A percentile compares a stretch with the other conserved stretches of the same genome.
Conservation (phyloP, 2,888 invertebrate species). For the Lissonota sp. region DNA sequence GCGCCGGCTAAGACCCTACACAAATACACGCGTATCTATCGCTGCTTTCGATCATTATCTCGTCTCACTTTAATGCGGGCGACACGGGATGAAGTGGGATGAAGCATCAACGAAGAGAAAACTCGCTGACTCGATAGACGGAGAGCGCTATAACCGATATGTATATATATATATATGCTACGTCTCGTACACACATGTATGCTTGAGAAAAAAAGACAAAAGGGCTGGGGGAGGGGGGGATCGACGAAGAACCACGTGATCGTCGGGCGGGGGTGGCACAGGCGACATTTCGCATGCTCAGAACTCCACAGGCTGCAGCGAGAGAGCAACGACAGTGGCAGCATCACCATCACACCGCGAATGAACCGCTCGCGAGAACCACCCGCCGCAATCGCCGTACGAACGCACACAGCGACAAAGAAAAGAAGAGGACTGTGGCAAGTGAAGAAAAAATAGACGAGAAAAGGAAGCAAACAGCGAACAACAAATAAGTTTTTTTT, state of each 20-base stretch:
- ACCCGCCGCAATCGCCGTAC: conserved; percentile 16
- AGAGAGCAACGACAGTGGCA: conserved; percentile 15
- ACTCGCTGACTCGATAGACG: conserved; percentile 11
- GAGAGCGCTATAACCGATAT: conserved; percentile 7
- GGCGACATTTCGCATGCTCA: conserved; percentile 83
- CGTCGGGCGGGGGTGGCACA: conserved; percentile 80
- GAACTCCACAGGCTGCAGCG: conserved; percentile 81
- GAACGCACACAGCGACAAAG: conserved; percentile 6
- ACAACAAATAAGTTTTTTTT: conserved; percentile 22
- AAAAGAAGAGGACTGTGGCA: neutral
- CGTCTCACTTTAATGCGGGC: conserved; percentile 58
- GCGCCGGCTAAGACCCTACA: conserved; percentile 15
- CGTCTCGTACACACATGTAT: neutral
- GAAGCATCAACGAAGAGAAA: conserved; percentile 12
- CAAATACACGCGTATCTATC: neutral
- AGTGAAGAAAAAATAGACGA: conserved; percentile 20
- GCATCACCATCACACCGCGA: conserved; percentile 66
- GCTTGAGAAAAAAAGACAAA: conserved; percentile 48
- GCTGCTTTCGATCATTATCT: conserved; percentile 58
- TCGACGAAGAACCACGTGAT: conserved; percentile 78
- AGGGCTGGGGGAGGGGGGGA: conserved; percentile 58
- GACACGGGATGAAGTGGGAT: conserved; percentile 33
- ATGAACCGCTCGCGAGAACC: conserved; percentile 40
- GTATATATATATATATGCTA: no score
- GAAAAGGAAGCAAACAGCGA: conserved; percentile 58